These are phyloP conservation scores for Corythucha ciliata DNA, from an alignment of 2,888 invertebrate species.

Conservation along the genomic window DNA sequence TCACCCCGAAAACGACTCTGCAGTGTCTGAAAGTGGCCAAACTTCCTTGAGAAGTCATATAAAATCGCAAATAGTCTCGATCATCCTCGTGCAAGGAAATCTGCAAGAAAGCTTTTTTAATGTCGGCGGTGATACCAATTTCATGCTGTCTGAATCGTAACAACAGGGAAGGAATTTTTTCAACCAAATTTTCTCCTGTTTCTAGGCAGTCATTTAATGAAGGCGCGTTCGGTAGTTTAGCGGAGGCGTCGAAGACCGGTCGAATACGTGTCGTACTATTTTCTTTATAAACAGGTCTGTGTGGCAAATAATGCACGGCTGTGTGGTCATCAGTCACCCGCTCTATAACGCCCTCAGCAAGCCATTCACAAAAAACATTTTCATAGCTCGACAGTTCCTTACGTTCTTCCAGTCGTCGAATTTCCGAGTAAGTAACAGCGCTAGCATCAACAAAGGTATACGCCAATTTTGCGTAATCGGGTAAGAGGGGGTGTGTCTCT, in stretches of 20 bases:
- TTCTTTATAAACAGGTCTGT: slow-evolving; percentile 28
- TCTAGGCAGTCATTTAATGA: no score
- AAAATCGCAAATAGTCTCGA: slow-evolving; percentile 35
- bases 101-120: no score
- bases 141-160: no score
- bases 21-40: slow-evolving; percentile 15
- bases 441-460: no score
- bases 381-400: slow-evolving; percentile 32
- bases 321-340: slow-evolving; percentile 28
- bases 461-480: slow-evolving; percentile 34
- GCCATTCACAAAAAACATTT: slow-evolving; percentile 36
- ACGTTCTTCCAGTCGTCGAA: slow-evolving; percentile 20
- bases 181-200: slow-evolving; percentile 2
- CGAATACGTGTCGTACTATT: slow-evolving; percentile 25
- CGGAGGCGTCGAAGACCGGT: slow-evolving; percentile 33
- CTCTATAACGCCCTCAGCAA: slow-evolving; percentile 35
- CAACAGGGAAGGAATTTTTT: no score
- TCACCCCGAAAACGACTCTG: slow-evolving; percentile 24
- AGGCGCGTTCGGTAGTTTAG: no score
- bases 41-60: slow-evolving; percentile 29
- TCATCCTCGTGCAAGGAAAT: no score
- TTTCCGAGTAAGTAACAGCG: slow-evolving; percentile 32
- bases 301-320: slow-evolving; percentile 23
- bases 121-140: no score
- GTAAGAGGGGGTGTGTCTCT: slow-evolving; percentile 37